Percentiles rank a stretch among this genome's conserved stretches.
Conservation (phyloP, 1,140 invertebrate species). For the Atta cephalotes region DNA sequence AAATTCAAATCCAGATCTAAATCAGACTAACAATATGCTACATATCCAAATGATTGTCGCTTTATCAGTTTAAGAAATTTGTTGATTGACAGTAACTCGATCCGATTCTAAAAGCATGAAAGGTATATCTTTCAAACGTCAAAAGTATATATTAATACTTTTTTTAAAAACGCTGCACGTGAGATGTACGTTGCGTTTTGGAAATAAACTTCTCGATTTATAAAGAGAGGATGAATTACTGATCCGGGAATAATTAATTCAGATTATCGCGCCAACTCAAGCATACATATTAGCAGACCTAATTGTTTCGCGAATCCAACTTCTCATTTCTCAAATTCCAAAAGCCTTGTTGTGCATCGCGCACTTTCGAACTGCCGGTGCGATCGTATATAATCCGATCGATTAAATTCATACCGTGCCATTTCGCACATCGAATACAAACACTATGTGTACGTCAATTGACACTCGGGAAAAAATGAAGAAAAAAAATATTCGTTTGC, state of each 20-base stretch:
- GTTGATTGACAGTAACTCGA: not conserved
- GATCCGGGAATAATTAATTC: slow-evolving; percentile 18
- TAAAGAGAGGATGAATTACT: not conserved
- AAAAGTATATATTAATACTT: not conserved
- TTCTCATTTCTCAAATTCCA: slow-evolving; percentile 33
- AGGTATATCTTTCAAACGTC: not conserved
- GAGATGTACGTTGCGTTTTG: not conserved
- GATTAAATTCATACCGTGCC: slow-evolving; percentile 44
- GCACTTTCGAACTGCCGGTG: not conserved
- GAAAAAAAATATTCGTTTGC: slow-evolving; percentile 37
- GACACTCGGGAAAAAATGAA: slow-evolving; percentile 14
- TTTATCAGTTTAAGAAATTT: slow-evolving; percentile 6
- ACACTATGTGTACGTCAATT: slow-evolving; percentile 19
- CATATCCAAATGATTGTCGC: slow-evolving; percentile 2
- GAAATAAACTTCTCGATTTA: not conserved
- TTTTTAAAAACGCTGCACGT: not conserved
- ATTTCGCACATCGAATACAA: slow-evolving; percentile 42
- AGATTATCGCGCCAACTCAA: not conserved
- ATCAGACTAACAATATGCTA: slow-evolving; percentile 2
- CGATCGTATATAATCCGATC: slow-evolving; percentile 41
- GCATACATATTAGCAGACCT: slow-evolving; percentile 3
- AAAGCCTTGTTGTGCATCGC: slow-evolving; percentile 8
- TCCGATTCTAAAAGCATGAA: not conserved
- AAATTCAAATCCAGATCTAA: slow-evolving; percentile 40
- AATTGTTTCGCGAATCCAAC: slow-evolving; percentile 4